phyloP scores from a whole-genome alignment of 2,113 vertebrate species.

The Noctilio leporinus region DNA sequence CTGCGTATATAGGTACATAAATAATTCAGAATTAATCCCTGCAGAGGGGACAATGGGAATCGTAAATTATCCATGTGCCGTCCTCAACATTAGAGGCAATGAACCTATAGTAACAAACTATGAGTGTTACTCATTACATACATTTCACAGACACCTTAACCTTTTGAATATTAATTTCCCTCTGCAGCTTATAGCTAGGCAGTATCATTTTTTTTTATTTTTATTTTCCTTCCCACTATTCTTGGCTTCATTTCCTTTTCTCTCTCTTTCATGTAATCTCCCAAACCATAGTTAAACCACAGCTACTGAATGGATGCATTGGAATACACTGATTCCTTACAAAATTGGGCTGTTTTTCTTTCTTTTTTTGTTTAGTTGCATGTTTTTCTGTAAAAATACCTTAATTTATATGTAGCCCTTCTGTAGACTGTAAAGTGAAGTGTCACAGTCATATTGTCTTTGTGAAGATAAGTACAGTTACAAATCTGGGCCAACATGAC shows the following conservation, averaged over 20 bases:
- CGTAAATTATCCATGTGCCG: conserved; percentile 95
- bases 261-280: conserved; percentile 54
- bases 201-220: conserved; percentile 68
- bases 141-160: conserved; percentile 93
- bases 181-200: conserved; percentile 78
- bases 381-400: conserved; percentile 16
- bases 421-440: conserved; percentile 22
- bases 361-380: conserved; percentile 40
- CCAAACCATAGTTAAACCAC: conserved; percentile 62
- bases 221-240: conserved; percentile 40
- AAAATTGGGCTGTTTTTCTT: conserved; percentile 2
- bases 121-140: conserved; percentile 94
- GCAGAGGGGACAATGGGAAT: conserved; percentile 96
- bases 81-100: conserved; percentile 91
- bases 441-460: conserved; percentile 17
- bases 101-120: conserved; percentile 96
- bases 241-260: conserved; percentile 68
- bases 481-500: conserved; percentile 27
- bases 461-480: conserved; percentile 14
- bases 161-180: conserved; percentile 94
- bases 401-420: conserved; percentile 44
- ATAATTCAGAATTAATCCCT: conserved; percentile 99
- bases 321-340: conserved; percentile 71
- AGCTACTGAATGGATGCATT: conserved; percentile 54
- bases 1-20: conserved; percentile 95